These are phyloP conservation scores for Thereuonema tuberculata DNA, from an alignment of 1,140 invertebrate species.

Conservation along the genomic window DNA sequence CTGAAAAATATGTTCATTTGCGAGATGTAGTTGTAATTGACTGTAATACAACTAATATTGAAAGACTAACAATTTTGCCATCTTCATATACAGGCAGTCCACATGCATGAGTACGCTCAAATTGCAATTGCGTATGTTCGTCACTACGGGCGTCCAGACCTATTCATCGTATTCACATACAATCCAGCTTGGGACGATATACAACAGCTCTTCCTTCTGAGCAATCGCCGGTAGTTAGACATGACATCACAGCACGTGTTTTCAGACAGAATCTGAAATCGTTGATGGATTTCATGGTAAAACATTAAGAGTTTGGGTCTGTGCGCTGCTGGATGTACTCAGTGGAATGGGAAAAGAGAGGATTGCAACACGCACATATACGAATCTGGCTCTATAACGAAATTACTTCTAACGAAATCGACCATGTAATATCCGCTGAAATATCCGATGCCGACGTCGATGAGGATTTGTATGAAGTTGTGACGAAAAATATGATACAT, in stretches of 20 bases:
- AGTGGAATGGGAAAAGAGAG: conserved; percentile 34
- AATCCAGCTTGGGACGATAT: conserved; percentile 35
- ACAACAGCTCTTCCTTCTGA: conserved; percentile 19
- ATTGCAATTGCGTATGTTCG: conserved; percentile 36
- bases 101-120: conserved; percentile 36
- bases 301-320: conserved; percentile 16
- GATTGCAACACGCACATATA: conserved; percentile 32
- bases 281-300: conserved; percentile 1
- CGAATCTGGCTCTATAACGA: conserved; percentile 19
- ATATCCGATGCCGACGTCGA: conserved; percentile 21
- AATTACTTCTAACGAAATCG: not conserved
- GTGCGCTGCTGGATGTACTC: conserved; percentile 20
- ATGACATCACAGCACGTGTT: conserved; percentile 11
- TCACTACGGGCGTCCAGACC: conserved; percentile 36
- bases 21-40: no score
- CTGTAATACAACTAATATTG: conserved; percentile 32
- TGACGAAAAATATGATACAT: conserved; percentile 36
- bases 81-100: conserved; percentile 20
- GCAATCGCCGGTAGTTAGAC: conserved; percentile 10
- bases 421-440: conserved; percentile 14
- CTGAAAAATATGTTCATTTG: conserved; percentile 21
- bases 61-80: no score
- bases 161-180: conserved; percentile 38
- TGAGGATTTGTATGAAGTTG: conserved; percentile 11
- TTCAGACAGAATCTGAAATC: conserved; percentile 9